Conservation (phyloP, 2,113 vertebrate genomes). For the Osmerus eperlanus region DNA sequence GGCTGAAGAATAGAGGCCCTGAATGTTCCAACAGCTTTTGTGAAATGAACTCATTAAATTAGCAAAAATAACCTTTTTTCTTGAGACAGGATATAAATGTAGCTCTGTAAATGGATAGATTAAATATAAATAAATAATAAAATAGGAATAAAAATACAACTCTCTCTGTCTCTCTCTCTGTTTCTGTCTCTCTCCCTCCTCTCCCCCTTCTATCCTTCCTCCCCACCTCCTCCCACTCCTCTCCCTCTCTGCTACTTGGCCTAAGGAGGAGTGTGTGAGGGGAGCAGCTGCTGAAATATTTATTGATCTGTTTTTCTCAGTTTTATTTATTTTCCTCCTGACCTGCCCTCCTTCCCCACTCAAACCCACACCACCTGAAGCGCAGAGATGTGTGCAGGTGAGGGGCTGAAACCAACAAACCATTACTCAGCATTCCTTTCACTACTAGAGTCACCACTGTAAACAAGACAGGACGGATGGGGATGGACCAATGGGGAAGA, state of each 20-base stretch:
- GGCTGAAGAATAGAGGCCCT: too few relatives aligned
- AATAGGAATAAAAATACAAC: too few relatives aligned
- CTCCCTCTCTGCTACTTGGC: constrained; percentile 30
- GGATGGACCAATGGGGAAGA: background rate
- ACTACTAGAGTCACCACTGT: constrained; percentile 53
- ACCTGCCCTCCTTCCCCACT: constrained; percentile 18
- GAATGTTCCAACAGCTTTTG: too few relatives aligned
- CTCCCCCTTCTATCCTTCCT: background rate
- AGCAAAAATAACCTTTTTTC: too few relatives aligned
- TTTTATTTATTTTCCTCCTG: constrained; percentile 63
- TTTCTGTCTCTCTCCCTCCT: too few relatives aligned
- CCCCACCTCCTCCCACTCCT: constrained; percentile 31
- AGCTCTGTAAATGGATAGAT: too few relatives aligned
- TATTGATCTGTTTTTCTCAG: constrained; percentile 76
- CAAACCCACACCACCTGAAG: constrained; percentile 52
- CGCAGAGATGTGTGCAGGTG: constrained; percentile 30
- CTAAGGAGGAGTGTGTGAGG: constrained; percentile 59
- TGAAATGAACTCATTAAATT: too few relatives aligned
- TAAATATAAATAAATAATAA: too few relatives aligned
- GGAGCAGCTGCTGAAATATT: constrained; percentile 77
- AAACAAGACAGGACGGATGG: constrained; percentile 44
- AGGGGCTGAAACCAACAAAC: constrained; percentile 50
- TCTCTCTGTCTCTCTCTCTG: too few relatives aligned
- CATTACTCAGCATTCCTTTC: constrained; percentile 62
- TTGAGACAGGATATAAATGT: too few relatives aligned